Conservation (phyloP, 2,888 invertebrate genomes). For the Athripsodes cinereus region DNA sequence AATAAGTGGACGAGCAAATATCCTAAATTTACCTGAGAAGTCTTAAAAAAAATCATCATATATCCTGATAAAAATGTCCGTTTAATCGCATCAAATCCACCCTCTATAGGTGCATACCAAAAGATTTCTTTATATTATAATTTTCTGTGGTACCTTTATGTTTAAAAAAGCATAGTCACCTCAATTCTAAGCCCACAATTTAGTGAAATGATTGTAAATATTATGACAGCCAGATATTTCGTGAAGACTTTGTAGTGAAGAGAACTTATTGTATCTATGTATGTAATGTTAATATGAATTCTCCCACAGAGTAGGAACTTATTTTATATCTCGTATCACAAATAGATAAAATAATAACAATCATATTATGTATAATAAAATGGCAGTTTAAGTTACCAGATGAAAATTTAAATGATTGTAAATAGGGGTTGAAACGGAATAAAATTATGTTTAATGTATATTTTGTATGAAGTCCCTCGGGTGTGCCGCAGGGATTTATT, state of each 20-base stretch:
- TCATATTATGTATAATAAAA: background rate
- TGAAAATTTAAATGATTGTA: constrained; percentile 16
- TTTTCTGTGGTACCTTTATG: too few species aligned
- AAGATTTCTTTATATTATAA: too few species aligned
- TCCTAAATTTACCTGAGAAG: too few species aligned
- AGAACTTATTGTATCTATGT: background rate
- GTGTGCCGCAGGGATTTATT: background rate
- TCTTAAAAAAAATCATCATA: too few species aligned
- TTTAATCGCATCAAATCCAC: too few species aligned
- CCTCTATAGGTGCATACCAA: too few species aligned
- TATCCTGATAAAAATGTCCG: too few species aligned
- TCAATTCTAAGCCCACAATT: background rate
- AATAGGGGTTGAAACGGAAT: constrained; percentile 3
- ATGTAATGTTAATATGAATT: background rate
- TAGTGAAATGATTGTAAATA: constrained; percentile 5
- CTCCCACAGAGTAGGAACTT: background rate
- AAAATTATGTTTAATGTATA: background rate
- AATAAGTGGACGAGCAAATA: too few species aligned
- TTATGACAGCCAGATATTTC: constrained; percentile 4
- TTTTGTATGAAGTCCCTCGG: background rate
- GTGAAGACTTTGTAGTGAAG: background rate
- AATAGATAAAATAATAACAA: background rate
- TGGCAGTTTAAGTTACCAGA: constrained; percentile 1
- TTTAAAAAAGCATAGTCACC: constrained; percentile 5
- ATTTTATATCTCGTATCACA: background rate